Percentiles rank a stretch among this genome's conserved stretches.
Evolutionary conservation across 92 coral and sea anemone species (phyloP).

Genomic region (Desmophyllum pertusum): DNA sequence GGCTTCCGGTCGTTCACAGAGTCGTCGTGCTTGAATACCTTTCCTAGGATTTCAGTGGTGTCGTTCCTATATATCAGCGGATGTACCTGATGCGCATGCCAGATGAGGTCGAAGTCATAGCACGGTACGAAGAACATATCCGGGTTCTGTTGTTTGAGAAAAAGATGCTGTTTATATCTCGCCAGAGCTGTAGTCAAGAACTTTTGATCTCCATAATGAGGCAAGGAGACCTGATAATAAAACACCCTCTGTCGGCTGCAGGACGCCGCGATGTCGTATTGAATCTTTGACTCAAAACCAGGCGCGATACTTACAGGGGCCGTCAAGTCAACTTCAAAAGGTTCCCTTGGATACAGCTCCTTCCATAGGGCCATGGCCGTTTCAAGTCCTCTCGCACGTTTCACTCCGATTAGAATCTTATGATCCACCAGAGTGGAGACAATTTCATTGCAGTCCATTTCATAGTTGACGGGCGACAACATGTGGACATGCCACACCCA

Average conservation of each 20-base stretch:
- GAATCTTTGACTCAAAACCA: conserved; percentile 28
- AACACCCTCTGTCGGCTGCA: conserved; percentile 52
- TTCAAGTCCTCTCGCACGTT: conserved; percentile 39
- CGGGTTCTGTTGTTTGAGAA: conserved; percentile 32
- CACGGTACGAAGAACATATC: conserved; percentile 57
- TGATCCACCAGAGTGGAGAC: conserved; percentile 65
- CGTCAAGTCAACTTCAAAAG: conserved; percentile 60
- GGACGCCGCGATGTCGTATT: conserved; percentile 54
- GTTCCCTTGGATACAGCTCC: conserved; percentile 56
- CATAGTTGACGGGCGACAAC: conserved; percentile 74
- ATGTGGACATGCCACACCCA: conserved; percentile 81
- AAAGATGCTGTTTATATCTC: conserved; percentile 39
- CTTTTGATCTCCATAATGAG: conserved; percentile 46
- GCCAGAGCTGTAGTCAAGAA: conserved; percentile 39
- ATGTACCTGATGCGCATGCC: conserved; percentile 66
- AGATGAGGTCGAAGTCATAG: conserved; percentile 62
- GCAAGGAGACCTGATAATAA: conserved; percentile 59
- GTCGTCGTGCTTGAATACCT: conserved; percentile 56
- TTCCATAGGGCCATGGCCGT: conserved; percentile 57
- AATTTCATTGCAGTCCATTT: conserved; percentile 64
- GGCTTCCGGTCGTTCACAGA: conserved; percentile 49
- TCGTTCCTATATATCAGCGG: conserved; percentile 53
- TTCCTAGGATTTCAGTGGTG: conserved; percentile 36
- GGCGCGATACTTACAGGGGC: conserved; percentile 35
- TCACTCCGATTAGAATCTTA: conserved; percentile 40